phyloP scores from a whole-genome alignment of 2,797 vertebrate genomes.

The Lithobates sylvaticus region DNA sequence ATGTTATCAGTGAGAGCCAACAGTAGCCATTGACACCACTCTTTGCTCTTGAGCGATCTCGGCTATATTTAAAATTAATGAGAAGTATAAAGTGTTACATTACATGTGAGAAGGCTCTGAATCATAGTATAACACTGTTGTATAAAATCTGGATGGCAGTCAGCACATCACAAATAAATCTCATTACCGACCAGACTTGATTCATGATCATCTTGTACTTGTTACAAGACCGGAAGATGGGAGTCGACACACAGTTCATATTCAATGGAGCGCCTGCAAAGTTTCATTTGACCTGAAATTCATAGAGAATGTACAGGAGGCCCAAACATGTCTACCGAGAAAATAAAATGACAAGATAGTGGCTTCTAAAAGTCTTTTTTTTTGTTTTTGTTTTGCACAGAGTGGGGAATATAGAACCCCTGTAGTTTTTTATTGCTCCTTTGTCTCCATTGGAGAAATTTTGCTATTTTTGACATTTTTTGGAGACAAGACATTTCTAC shows the following conservation, averaged over 20 bases:
- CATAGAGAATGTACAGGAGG: too few species aligned
- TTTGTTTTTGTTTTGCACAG: too few species aligned
- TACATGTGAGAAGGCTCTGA: conserved; percentile 47
- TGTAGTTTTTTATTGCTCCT: too few species aligned
- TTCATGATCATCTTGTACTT: background rate
- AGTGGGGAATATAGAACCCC: too few species aligned
- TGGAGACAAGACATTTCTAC: too few species aligned
- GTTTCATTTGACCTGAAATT: background rate
- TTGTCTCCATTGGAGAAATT: too few species aligned
- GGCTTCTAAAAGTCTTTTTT: background rate
- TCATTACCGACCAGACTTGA: conserved; percentile 25
- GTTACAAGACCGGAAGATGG: conserved; percentile 28
- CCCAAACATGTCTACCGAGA: too few species aligned
- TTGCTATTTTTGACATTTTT: too few species aligned
- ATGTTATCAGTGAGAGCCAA: background rate
- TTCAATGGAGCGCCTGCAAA: background rate
- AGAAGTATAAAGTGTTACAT: conserved; percentile 50
- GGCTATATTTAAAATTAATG: conserved; percentile 53
- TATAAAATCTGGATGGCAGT: conserved; percentile 28
- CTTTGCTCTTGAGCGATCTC: background rate
- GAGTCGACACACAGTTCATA: background rate
- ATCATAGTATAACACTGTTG: conserved; percentile 54
- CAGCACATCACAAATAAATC: conserved; percentile 52
- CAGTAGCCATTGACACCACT: background rate
- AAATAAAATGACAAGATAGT: background rate